Evolutionary conservation across 2,888 invertebrate genomes (phyloP).

Genomic region (Cosmopolites sordidus): DNA sequence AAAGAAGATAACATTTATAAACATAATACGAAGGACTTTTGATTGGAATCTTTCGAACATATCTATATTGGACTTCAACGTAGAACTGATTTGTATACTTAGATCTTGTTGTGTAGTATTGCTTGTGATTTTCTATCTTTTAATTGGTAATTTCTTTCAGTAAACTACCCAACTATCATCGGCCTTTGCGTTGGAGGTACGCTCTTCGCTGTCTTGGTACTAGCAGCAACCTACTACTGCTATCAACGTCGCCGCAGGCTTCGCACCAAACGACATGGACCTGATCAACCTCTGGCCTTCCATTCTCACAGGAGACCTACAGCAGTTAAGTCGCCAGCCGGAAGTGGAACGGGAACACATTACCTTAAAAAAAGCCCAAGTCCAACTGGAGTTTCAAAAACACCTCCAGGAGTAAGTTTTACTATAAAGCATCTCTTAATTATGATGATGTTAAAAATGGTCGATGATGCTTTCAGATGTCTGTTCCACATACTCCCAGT

Average conservation of each 20-base stretch:
- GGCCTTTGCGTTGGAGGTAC: constrained; percentile 61
- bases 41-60: too few relatives aligned
- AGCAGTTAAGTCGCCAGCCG: constrained; percentile 81
- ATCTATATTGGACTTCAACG: too few relatives aligned
- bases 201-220: constrained; percentile 56
- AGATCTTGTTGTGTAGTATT: too few relatives aligned
- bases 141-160: too few relatives aligned
- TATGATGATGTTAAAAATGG: too few relatives aligned
- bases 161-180: constrained; percentile 51
- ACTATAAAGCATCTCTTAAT: not conserved
- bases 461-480: constrained; percentile 41
- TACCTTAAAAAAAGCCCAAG: constrained; percentile 92
- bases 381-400: constrained; percentile 65
- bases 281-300: constrained; percentile 61
- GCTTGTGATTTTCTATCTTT: too few relatives aligned
- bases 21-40: too few relatives aligned
- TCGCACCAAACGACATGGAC: constrained; percentile 50
- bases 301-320: constrained; percentile 71
- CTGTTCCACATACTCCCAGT: constrained; percentile 46
- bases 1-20: too few relatives aligned
- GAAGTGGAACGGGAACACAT: constrained; percentile 55
- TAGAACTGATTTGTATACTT: too few relatives aligned
- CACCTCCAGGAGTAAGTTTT: constrained; percentile 52
- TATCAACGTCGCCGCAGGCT: constrained; percentile 54
- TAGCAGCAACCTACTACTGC: constrained; percentile 63